Percentiles rank a stretch among this genome's conserved stretches.
Evolutionary conservation across 2,797 vertebrate genomes (phyloP).

Genomic region (Labroides dimidiatus): DNA sequence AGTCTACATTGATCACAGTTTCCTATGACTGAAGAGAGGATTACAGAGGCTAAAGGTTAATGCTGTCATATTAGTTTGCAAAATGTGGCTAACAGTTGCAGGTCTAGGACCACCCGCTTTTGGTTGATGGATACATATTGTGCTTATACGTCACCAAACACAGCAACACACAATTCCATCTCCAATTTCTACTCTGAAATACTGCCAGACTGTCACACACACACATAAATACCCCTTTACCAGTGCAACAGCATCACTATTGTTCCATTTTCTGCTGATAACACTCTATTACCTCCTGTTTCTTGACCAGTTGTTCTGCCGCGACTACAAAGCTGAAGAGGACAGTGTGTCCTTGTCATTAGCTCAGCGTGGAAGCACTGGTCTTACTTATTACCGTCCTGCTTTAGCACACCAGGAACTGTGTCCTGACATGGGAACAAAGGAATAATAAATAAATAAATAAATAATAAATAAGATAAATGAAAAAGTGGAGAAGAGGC

Average conservation of each 20-base stretch:
- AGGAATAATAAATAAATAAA: constrained; percentile 6
- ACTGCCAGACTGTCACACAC: no score
- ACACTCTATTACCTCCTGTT: constrained; percentile 57
- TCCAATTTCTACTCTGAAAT: no score
- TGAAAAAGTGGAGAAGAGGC: constrained; percentile 8
- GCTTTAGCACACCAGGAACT: constrained; percentile 38
- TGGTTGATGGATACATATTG: no score
- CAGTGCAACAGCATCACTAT: constrained; percentile 44
- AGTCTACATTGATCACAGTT: no score
- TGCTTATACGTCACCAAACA: no score
- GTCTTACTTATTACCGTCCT: constrained; percentile 57
- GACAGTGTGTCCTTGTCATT: constrained; percentile 61
- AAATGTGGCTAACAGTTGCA: no score
- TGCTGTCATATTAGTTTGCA: no score
- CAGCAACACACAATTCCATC: no score
- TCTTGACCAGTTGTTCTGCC: constrained; percentile 57
- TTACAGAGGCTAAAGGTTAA: no score
- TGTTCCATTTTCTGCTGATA: constrained; percentile 63
- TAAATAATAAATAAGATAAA: neutral
- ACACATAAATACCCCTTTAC: no score
- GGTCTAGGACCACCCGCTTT: no score
- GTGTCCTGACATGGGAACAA: constrained; percentile 2
- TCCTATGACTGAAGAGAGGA: no score
- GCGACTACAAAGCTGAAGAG: constrained; percentile 40
- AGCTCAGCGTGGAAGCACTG: constrained; percentile 61